Evolutionary conservation across 1,140 invertebrate genomes (phyloP).

Genomic region (Eriocheir sinensis): DNA sequence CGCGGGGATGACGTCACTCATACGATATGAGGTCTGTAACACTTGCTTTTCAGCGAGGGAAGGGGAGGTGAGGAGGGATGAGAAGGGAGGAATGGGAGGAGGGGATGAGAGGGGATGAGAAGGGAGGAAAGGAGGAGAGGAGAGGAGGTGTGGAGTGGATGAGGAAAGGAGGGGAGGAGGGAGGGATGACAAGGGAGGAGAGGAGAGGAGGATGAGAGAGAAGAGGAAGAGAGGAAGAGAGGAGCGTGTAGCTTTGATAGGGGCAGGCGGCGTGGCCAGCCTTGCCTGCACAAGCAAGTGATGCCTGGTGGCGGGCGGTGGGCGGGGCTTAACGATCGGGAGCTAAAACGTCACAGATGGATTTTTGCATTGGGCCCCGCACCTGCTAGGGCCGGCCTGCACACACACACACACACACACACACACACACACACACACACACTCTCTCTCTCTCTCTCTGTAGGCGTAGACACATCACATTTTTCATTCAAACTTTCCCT

Average conservation of each 20-base stretch:
- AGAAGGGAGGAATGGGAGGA: background rate
- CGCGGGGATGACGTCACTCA: too few relatives aligned
- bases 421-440: conserved; percentile 14
- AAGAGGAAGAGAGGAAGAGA: background rate
- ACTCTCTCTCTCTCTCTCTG: too few relatives aligned
- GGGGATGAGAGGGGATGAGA: background rate
- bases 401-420: conserved; percentile 14
- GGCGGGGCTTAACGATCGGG: background rate
- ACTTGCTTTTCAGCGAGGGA: too few relatives aligned
- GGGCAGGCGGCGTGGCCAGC: background rate
- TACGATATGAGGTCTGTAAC: too few relatives aligned
- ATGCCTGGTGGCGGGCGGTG: background rate
- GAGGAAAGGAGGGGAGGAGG: background rate
- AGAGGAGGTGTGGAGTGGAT: background rate
- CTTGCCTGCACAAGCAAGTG: background rate
- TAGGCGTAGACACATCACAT: too few relatives aligned
- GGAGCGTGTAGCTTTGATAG: background rate
- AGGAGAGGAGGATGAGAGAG: background rate
- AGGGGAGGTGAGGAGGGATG: too few relatives aligned
- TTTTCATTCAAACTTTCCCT: too few relatives aligned
- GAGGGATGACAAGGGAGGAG: background rate
- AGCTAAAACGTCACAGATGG: too few relatives aligned
- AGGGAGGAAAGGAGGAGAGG: background rate
- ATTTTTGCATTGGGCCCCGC: background rate
- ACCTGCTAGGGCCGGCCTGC: too few relatives aligned